Evolutionary conservation across 2,888 invertebrate species (phyloP).

Genomic region (Hyposoter dolosus): DNA sequence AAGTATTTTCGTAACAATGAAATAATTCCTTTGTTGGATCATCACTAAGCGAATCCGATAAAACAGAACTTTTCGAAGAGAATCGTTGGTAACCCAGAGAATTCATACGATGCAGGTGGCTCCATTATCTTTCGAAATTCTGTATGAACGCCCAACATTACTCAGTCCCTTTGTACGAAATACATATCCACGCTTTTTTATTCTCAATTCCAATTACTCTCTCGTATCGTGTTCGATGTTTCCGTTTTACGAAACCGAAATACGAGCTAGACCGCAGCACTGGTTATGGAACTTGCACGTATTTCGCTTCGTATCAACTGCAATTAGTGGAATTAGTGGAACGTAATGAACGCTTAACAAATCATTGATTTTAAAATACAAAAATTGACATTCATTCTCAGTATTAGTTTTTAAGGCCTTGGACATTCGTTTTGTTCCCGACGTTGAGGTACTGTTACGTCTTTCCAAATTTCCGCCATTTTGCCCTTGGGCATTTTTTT

Average conservation of each 20-base stretch:
- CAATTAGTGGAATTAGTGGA: neutral
- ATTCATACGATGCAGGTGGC: neutral
- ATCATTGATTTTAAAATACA: neutral
- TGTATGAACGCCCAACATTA: neutral
- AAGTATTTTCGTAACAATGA: neutral
- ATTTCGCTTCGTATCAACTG: neutral
- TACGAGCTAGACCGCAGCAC: neutral
- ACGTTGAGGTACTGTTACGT: too few relatives aligned
- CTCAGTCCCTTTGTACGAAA: slow-evolving; percentile 15
- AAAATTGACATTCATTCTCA: neutral
- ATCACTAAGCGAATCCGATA: neutral
- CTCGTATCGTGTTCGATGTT: neutral
- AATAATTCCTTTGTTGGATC: slow-evolving; percentile 16
- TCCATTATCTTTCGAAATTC: slow-evolving; percentile 16
- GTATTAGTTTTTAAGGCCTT: neutral
- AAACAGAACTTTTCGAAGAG: neutral
- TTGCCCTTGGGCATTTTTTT: too few relatives aligned
- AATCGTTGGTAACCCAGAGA: neutral
- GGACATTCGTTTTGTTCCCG: too few relatives aligned
- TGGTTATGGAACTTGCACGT: neutral
- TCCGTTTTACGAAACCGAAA: neutral
- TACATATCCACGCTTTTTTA: neutral
- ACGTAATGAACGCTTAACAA: neutral
- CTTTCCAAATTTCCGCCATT: too few relatives aligned
- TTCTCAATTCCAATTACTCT: slow-evolving; percentile 10